Conservation (phyloP, 92 coral and sea anemone genomes). For the Phenganax stokvisi region DNA sequence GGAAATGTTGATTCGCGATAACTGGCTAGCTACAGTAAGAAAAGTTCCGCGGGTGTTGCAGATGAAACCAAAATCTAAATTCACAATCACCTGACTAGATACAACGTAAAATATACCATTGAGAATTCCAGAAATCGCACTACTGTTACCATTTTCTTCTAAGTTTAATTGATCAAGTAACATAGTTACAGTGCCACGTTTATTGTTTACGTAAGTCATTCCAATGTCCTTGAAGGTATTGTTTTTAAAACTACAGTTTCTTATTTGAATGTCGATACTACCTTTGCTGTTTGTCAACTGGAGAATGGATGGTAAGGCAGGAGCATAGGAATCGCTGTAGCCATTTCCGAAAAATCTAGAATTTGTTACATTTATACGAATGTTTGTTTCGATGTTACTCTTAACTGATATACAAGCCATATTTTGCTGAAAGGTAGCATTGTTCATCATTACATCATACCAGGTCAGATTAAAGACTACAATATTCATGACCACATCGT, state of each 20-base stretch:
- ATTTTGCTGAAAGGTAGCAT: slow-evolving; percentile 27
- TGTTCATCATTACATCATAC: slow-evolving; percentile 4
- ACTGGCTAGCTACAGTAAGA: not conserved
- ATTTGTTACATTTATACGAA: slow-evolving; percentile 10
- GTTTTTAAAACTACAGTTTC: slow-evolving; percentile 30
- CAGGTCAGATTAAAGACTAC: slow-evolving; percentile 1
- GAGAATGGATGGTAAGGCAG: not conserved
- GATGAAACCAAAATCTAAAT: not conserved
- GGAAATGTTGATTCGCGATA: not conserved
- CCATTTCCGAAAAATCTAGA: slow-evolving; percentile 38
- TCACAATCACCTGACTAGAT: not conserved
- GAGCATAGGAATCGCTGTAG: not conserved
- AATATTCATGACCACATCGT: slow-evolving; percentile 8
- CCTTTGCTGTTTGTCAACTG: not conserved
- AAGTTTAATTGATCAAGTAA: not conserved
- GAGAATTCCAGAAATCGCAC: not conserved
- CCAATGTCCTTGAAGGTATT: slow-evolving; percentile 13
- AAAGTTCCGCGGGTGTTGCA: slow-evolving; percentile 6
- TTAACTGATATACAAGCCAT: slow-evolving; percentile 26
- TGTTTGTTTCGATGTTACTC: not conserved
- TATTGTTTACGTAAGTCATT: slow-evolving; percentile 22
- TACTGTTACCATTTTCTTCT: slow-evolving; percentile 9
- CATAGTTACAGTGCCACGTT: slow-evolving; percentile 10
- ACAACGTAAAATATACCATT: slow-evolving; percentile 7
- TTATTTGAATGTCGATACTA: slow-evolving; percentile 14